A percentile compares a stretch with the other conserved stretches of the same genome.
Conservation (phyloP, 2,797 vertebrate genomes). For the Vultur gryphus region DNA sequence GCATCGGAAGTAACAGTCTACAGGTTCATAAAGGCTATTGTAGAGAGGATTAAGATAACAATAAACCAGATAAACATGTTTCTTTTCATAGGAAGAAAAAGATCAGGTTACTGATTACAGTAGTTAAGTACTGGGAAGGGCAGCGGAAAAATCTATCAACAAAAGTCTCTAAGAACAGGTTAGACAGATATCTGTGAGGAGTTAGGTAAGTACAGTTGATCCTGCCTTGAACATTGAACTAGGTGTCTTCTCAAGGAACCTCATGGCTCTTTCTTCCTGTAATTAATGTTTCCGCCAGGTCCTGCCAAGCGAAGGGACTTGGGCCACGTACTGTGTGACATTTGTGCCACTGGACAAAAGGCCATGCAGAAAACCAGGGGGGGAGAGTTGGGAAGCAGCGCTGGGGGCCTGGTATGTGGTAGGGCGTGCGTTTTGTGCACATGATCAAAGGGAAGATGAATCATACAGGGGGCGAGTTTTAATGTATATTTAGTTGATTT, state of each 20-base stretch:
- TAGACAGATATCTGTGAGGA: neutral
- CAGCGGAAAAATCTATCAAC: neutral
- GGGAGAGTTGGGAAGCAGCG: neutral
- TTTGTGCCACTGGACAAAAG: neutral
- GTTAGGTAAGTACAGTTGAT: neutral
- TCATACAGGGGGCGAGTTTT: neutral
- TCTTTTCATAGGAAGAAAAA: neutral
- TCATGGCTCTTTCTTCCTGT: neutral
- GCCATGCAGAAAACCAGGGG: rapidly evolving
- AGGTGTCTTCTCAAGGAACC: neutral
- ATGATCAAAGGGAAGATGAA: neutral
- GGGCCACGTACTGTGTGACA: neutral
- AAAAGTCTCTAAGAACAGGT: neutral
- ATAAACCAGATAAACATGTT: neutral
- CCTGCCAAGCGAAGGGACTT: neutral
- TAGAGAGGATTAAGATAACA: neutral
- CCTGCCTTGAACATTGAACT: neutral
- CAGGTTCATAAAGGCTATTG: neutral
- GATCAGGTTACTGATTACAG: neutral
- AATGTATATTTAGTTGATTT: neutral
- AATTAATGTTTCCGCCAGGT: neutral
- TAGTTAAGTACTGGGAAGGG: neutral
- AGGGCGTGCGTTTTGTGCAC: neutral
- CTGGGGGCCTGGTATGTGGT: rapidly evolving
- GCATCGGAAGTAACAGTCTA: neutral